Evolutionary conservation across 2,888 invertebrate species (phyloP).

Genomic region (Harmothoe impar): DNA sequence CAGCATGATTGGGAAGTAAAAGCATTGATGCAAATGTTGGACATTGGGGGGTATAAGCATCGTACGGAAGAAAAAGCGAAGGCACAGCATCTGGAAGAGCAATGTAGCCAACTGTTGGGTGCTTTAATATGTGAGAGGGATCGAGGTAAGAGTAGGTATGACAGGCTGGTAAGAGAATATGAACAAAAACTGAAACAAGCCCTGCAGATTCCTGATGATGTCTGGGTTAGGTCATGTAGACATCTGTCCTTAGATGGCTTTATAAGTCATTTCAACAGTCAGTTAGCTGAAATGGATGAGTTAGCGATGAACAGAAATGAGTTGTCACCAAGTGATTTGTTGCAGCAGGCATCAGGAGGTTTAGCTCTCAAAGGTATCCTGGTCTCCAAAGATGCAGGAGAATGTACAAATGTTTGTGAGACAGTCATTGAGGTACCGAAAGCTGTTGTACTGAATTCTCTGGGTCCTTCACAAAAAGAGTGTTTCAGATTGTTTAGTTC

Average conservation of each 20-base stretch:
- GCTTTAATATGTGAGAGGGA: not conserved
- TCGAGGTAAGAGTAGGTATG: not conserved
- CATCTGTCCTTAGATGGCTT: not conserved
- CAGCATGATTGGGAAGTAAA: conserved; percentile 1
- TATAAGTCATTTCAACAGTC: not conserved
- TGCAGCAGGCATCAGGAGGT: not conserved
- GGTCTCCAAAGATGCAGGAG: not conserved
- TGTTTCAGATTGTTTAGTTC: not conserved
- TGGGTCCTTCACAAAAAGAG: not conserved
- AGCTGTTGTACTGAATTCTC: not conserved
- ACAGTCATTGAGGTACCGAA: not conserved
- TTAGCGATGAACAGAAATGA: not conserved
- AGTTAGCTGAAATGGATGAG: not conserved
- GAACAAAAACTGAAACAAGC: not conserved
- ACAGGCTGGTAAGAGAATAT: not conserved
- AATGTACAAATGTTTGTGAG: not conserved
- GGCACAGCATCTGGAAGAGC: not conserved
- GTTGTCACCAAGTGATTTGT: not conserved
- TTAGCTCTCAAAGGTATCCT: conserved; percentile 28
- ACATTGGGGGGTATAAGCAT: not conserved
- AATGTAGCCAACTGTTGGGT: not conserved
- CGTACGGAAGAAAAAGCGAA: not conserved
- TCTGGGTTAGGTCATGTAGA: not conserved
- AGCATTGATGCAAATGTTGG: not conserved
- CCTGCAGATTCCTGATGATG: not conserved